Evolutionary conservation across 2,113 vertebrate genomes (phyloP).

Genomic region (Poecile atricapillus): DNA sequence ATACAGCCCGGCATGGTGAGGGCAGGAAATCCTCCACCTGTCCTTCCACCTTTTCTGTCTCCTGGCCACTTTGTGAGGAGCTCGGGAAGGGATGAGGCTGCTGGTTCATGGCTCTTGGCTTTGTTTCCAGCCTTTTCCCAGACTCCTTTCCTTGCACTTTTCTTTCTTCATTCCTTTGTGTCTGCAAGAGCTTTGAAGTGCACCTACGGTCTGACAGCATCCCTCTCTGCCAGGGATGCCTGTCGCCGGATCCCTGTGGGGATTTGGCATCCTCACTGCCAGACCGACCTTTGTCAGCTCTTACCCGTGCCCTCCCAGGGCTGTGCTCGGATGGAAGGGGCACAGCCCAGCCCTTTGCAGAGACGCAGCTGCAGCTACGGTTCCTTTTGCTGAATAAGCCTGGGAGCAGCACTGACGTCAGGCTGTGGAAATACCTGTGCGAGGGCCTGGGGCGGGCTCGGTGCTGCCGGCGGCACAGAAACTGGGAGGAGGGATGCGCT

Average conservation of each 20-base stretch:
- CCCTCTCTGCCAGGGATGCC: not conserved
- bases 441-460: not conserved
- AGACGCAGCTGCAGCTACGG: not conserved
- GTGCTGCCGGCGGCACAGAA: not conserved
- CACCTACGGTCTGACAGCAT: not conserved
- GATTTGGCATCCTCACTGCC: not conserved
- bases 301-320: not conserved
- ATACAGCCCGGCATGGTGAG: rapidly evolving
- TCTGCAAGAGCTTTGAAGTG: not conserved
- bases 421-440: conserved; percentile 3
- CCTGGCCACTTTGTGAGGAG: rapidly evolving
- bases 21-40: not conserved
- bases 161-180: conserved; percentile 15
- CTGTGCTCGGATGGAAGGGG: not conserved
- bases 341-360: not conserved
- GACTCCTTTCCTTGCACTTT: not conserved
- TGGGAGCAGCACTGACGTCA: not conserved
- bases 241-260: not conserved
- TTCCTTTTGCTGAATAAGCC: not conserved
- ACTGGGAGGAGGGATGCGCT: not conserved
- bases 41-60: not conserved
- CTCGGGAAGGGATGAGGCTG: not conserved
- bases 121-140: not conserved
- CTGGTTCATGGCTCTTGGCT: not conserved
- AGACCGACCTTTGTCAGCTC: not conserved